Base-by-base conservation (phyloP, 2,797 vertebrate genomes). In the Myotis myotis region DNA sequence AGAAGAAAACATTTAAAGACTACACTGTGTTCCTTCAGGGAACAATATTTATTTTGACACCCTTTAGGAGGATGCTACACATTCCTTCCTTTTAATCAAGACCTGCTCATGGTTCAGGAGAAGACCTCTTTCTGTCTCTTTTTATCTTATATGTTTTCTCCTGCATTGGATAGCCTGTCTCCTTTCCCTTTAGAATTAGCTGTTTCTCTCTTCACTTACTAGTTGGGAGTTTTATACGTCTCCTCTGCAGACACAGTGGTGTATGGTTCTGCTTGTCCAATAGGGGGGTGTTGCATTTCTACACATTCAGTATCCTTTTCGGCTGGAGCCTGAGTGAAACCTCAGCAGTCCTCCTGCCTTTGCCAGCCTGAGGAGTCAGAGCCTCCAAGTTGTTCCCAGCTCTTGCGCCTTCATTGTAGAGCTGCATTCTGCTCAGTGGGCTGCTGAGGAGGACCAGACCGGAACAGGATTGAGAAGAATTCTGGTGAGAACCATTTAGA, bases 401-500 rank as follows among this genome's bases (percentile, higher is more conserved):
- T 94, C 95, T 87, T 88, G 79, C 36, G 96, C 95, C 95, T 97
- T 95, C 72, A 80, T 71, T 96, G 62, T 95, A 94, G 96, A 3
- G 62, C 78, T 96, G 87, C 95, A 81, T 93, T 97, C 95, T 93
- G 57, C 1, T 33, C 0, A 1, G 11, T 0, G 93, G 87, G 78
- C 94, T 95, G 82, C 89, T 80, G 97, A 93, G 89, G 94, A 96
- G 87, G 95, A 96, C 97, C 94, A 80, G 83, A 95, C 97, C 94
- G 75, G 93, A 93, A 81, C 79, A 8, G 93, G 95, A 89, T 91
- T 97, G 93, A 96, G 96, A 97, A 96, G 97, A 94, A 93, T 96
- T 98, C 97, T 95, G 97, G 96, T 95, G 96, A 98, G 97, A 38
- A 22, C 93, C 98, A 96, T 96, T 97, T 92, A 92, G 74, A 95